These are phyloP conservation scores for Liopterus haemorrhoidalis DNA, from an alignment of 2,888 invertebrate genomes.

Conservation along the genomic window DNA sequence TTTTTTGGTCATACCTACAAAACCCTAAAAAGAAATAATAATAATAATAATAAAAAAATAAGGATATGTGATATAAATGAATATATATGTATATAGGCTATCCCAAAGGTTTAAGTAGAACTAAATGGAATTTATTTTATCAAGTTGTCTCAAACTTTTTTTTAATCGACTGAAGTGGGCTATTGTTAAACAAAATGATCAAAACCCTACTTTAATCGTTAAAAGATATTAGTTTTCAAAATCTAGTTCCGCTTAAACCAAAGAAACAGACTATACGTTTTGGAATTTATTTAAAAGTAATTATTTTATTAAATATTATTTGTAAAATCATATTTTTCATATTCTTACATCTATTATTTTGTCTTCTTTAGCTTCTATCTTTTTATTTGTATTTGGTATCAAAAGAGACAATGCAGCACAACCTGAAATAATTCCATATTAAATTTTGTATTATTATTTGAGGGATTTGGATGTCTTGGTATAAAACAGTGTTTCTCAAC, in stretches of 20 bases:
- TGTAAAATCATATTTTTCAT: background rate
- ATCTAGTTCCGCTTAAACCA: no score
- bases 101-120: no score
- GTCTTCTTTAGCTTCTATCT: background rate
- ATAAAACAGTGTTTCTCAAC: no score
- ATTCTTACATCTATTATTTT: background rate
- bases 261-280: no score
- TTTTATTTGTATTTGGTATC: conserved; percentile 16
- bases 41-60: no score
- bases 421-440: conserved; percentile 7
- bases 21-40: no score
- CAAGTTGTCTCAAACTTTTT: no score
- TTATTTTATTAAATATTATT: background rate
- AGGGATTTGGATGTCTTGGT: background rate
- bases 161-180: no score
- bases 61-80: no score
- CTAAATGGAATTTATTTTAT: no score
- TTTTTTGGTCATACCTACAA: no score
- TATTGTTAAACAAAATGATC: background rate
- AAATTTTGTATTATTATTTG: background rate
- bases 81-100: no score
- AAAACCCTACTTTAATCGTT: background rate
- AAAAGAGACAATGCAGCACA: conserved; percentile 12
- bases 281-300: background rate
- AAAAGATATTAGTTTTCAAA: background rate